Base-by-base conservation (phyloP, 1,140 invertebrate genomes). In the Frieseomelitta varia region DNA sequence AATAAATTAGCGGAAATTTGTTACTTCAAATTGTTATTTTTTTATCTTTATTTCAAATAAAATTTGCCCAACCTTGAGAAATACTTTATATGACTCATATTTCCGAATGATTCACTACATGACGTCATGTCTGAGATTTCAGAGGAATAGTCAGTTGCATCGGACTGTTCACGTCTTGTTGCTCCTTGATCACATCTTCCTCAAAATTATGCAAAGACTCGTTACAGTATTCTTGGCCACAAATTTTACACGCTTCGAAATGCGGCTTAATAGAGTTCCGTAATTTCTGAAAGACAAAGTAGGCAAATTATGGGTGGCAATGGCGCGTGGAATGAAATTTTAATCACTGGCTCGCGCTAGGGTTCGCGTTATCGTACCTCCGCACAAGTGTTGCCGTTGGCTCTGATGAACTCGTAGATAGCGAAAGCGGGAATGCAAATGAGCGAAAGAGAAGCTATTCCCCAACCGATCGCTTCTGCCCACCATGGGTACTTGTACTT, bases 401-500 rank as follows among this genome's bases (percentile, higher is more conserved):
- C 95, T 90, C 96, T 96, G 79, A 96, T 91, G 61, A 98, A 95
- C 76, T 97, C 96, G 78, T 97, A 96, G 24, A 98, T 92, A 72
- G 98, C 98, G 90, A 97, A 97, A 72, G 97, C 96, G 24, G 98
- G 98, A 93, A 99, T 98, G 91, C 97, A 98, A n/a, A 97, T 92
- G 55, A 99, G 95, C 4, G 98, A 98, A 24, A 97, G 93, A 14
- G 97, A 97, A 11, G 98, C 97, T 79, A 98, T 97, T 79, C 96
- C 95, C 98, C 98, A 99, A n/a, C 98, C 98, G 27, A 98, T 93
- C 8, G 95, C 96, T 91, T 98, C 97, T 15, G 98, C 98, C 98
- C 98, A 99, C 78, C 93, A 93, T 1, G 98, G 98, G 93, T 98
- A 99, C 34, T 95, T 94, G 90, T 98, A 98, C 34, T 97, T 97